Conservation (phyloP, 53 echinoderm and acorn worm species). For the Paelopatides confundens region DNA sequence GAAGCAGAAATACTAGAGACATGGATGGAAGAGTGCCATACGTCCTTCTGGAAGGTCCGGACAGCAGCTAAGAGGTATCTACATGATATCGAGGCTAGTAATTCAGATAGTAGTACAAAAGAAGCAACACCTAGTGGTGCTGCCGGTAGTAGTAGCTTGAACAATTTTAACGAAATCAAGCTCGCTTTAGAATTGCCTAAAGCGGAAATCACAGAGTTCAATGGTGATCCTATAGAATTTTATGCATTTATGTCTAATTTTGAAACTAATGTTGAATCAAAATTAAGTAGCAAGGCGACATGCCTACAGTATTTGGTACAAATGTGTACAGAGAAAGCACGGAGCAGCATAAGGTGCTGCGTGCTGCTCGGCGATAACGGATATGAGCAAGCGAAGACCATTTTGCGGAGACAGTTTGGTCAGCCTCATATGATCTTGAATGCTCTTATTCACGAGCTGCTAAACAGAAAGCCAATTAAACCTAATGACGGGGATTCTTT, state of each 20-base stretch:
- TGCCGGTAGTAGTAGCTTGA: neutral
- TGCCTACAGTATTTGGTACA: slow-evolving; percentile 41
- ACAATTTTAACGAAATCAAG: slow-evolving; percentile 55
- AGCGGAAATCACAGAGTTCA: slow-evolving; percentile 36
- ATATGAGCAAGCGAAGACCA: slow-evolving; percentile 3
- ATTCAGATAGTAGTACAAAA: neutral
- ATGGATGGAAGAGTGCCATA: too few relatives aligned
- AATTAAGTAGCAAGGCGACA: slow-evolving; percentile 21
- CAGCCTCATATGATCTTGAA: slow-evolving; percentile 61
- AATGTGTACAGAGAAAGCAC: slow-evolving; percentile 63
- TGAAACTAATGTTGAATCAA: slow-evolving; percentile 54
- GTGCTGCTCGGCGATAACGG: slow-evolving; percentile 46
- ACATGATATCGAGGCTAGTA: too few relatives aligned
- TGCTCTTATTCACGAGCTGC: slow-evolving; percentile 26
- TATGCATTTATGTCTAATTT: slow-evolving; percentile 59
- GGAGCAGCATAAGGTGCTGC: slow-evolving; percentile 51
- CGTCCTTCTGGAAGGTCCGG: too few relatives aligned
- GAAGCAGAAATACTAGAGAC: too few relatives aligned
- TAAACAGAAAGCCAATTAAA: slow-evolving; percentile 8
- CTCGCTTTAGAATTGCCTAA: slow-evolving; percentile 62
- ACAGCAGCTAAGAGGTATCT: too few relatives aligned
- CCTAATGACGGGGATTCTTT: slow-evolving; percentile 47
- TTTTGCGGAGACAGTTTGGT: slow-evolving; percentile 45
- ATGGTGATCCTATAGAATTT: slow-evolving; percentile 51
- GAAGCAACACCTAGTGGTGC: too few relatives aligned